Evolutionary conservation across 2,113 vertebrate genomes (phyloP), one percentile per base, ranked within the genome.

Genomic region (Hyperopisus bebe): DNA sequence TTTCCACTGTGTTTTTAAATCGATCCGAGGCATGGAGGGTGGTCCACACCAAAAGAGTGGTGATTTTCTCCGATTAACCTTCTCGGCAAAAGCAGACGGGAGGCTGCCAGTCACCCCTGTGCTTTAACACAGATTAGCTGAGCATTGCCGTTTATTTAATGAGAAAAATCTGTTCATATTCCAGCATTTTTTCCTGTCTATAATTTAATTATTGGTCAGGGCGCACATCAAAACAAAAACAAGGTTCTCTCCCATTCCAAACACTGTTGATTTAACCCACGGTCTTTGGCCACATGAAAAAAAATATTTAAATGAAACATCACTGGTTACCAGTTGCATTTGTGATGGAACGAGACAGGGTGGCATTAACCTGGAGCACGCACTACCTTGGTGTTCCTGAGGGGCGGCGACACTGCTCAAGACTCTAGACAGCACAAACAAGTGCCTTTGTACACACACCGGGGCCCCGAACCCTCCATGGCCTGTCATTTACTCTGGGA

Each of bases 401-500:
- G 77, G 86, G 24, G 47, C 31, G 50, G 50, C 50, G n/a, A 27
- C 17, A 55, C 39, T 13, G 24, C 70, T 46, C 21, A n/a, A 10
- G 55, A 46, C 87, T 19, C n/a, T 19, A 19, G 86, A 58, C 39
- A 31, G 17, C 31, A 50, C 62, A 46, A 62, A 44, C 17, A 42
- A 82, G 27, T 47, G 31, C 50, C 83, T 77, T 35, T 58, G 15
- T 44, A 42, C 50, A 70, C 21, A 19, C n/a, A 21, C 86, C 3
- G 51, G 66, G 55, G 17, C 66, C 87, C 87, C 51, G 80, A 89
- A 90, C 51, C 51, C 39, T 89, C 89, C 74, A 87, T 66, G 21
- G 47, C 87, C 80, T 86, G 21, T 44, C 87, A 87, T 89, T 89
- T 87, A 88, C 89, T 84, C 48, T 5, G 53, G 74, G 66, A 83